phyloP scores from a whole-genome alignment of 2,888 invertebrate genomes.

The Limenitis camilla region DNA sequence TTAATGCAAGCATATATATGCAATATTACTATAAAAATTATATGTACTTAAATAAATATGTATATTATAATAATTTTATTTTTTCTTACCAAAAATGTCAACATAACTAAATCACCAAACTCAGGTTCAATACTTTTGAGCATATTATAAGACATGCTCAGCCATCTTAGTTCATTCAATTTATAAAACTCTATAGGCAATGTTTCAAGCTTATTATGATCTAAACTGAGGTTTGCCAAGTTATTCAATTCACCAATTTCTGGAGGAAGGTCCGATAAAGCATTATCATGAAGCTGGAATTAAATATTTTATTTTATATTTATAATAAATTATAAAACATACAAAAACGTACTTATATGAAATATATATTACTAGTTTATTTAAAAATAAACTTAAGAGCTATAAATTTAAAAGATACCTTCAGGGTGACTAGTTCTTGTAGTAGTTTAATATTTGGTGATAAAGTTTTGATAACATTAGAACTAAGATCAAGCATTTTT shows the following conservation, averaged over 20 bases:
- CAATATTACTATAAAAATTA: neutral
- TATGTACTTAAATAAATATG: too few species aligned
- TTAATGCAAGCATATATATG: too few species aligned
- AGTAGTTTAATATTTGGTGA: conserved; percentile 79
- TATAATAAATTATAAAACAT: neutral
- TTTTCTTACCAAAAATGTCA: conserved; percentile 72
- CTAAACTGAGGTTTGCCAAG: conserved; percentile 79
- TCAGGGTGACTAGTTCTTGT: conserved; percentile 79
- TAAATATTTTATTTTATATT: neutral
- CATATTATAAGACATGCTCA: conserved; percentile 84
- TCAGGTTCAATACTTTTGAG: conserved; percentile 79
- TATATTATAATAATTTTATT: too few species aligned
- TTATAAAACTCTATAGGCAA: conserved; percentile 80
- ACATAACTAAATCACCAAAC: conserved; percentile 85
- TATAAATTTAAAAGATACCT: conserved; percentile 59
- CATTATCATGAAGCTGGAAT: conserved; percentile 88
- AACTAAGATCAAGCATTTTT: conserved; percentile 84
- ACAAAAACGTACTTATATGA: neutral
- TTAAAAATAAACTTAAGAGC: neutral
- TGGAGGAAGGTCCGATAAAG: conserved; percentile 79
- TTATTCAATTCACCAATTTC: conserved; percentile 82
- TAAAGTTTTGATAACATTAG: conserved; percentile 79
- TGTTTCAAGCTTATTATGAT: conserved; percentile 78
- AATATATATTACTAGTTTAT: neutral
- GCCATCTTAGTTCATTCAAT: conserved; percentile 79